phyloP scores from a whole-genome alignment of 2,888 invertebrate genomes.

The Diadegma fenestrale region DNA sequence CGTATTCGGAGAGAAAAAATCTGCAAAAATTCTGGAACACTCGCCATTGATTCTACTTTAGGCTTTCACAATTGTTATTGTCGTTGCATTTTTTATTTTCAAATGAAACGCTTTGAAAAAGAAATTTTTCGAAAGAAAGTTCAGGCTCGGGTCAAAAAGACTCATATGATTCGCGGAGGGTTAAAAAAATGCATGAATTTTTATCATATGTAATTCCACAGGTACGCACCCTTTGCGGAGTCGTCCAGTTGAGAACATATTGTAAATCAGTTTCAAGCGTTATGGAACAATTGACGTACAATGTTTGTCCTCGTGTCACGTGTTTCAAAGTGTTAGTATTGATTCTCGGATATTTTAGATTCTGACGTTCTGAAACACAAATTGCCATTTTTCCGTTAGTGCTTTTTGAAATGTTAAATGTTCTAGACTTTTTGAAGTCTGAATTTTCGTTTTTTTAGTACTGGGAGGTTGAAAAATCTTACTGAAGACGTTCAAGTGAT shows the following conservation, averaged over 20 bases:
- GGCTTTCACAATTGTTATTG: too few species aligned
- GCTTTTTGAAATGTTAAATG: neutral
- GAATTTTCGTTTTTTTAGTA: too few species aligned
- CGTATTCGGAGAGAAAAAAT: too few species aligned
- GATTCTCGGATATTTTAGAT: constrained; percentile 72
- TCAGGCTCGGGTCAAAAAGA: too few species aligned
- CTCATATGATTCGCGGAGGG: too few species aligned
- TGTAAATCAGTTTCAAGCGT: constrained; percentile 64
- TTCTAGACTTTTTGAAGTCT: too few species aligned
- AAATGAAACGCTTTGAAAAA: too few species aligned
- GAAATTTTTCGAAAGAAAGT: too few species aligned
- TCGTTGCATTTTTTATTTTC: too few species aligned
- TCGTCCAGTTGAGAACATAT: constrained; percentile 75
- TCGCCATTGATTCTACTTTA: too few species aligned
- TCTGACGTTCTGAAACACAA: constrained; percentile 62
- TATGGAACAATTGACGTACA: constrained; percentile 77
- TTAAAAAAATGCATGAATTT: neutral
- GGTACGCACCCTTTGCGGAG: constrained; percentile 68
- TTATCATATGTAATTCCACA: neutral
- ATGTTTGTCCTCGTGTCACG: constrained; percentile 77
- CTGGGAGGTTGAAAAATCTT: constrained; percentile 6
- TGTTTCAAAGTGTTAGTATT: constrained; percentile 70
- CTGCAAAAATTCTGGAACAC: too few species aligned
- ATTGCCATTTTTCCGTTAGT: neutral
- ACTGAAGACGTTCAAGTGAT: constrained; percentile 65